Evolutionary conservation across 2,797 vertebrate species (phyloP), one percentile per base, ranked within the genome.

Genomic region (Crenuchus spilurus): DNA sequence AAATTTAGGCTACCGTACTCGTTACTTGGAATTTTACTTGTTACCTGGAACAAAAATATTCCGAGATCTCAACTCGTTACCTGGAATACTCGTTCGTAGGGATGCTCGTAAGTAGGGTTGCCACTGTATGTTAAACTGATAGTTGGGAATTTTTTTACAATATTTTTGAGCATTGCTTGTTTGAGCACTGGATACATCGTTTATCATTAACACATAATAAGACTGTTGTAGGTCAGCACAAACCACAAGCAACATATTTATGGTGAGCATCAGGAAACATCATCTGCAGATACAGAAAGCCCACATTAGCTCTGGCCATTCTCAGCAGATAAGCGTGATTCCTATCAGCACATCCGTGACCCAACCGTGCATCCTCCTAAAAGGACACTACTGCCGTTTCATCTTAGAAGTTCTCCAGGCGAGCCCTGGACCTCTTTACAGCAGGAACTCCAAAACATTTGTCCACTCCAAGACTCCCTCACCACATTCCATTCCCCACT

Each of bases 401-500:
- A 72, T 72, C 51, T 54, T 71, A 74, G 37, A 77, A 39, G 37
- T 63, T 69, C 71, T 77, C 33, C 49, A 44, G 6, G 24, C 54
- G 48, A 52, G 54, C 39, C 75, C 42, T 35, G 11, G 60, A 63
- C 16, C 33, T 31, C 67, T 54, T 64, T 65, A 54, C 26, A 42
- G 52, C 46, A 57, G 14, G 61, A 70, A 76, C 62, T 58, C 41
- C 55, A 65, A 69, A 78, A 70, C 68, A 70, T 81, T 76, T 74
- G 77, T 74, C 61, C 78, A 44, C 65, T 75, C 35, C 63, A 76
- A 76, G 46, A 31, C 30, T 69, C 58, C 71, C 68, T 67, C 33
- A 64, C 62, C 37, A 72, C 82, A 87, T 86, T 84, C 82, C 76
- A 61, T 80, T 84, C 80, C 73, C 62, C 70, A 69, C 77, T 77